phyloP scores from a whole-genome alignment of 1,140 invertebrate species.

The Parapsyche elsis region DNA sequence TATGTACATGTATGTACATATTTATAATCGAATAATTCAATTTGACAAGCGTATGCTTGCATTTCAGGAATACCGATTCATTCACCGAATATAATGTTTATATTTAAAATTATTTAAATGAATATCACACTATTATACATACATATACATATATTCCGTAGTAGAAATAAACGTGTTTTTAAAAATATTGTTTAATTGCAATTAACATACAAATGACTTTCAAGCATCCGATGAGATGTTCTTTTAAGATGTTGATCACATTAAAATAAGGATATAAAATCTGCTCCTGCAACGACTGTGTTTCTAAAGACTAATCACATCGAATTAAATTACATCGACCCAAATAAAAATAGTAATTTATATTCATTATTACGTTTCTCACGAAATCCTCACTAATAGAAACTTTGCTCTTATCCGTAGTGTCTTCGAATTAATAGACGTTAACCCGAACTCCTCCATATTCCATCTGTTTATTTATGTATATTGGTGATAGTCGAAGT shows the following conservation, averaged over 20 bases:
- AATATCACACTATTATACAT: too few species aligned
- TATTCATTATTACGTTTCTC: slow-evolving; percentile 39
- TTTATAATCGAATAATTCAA: neutral
- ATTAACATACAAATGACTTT: slow-evolving; percentile 19
- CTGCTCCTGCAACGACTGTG: neutral
- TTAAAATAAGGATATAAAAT: slow-evolving; percentile 6
- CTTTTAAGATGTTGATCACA: neutral
- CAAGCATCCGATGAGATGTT: neutral
- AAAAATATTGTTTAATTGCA: neutral
- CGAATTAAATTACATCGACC: neutral
- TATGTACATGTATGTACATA: neutral
- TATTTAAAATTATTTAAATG: too few species aligned
- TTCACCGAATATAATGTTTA: too few species aligned
- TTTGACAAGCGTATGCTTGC: too few species aligned
- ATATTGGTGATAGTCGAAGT: too few species aligned
- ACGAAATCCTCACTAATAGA: slow-evolving; percentile 24
- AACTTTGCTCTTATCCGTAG: slow-evolving; percentile 24
- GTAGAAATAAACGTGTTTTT: too few species aligned
- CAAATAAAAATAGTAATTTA: slow-evolving; percentile 31
- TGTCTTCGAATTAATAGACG: slow-evolving; percentile 31
- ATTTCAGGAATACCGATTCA: too few species aligned
- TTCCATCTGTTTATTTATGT: too few species aligned
- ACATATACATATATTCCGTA: too few species aligned
- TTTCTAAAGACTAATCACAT: slow-evolving; percentile 1
- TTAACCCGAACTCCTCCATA: neutral